Conservation (phyloP, 2,888 invertebrate genomes). For the Catocala sponsa region DNA sequence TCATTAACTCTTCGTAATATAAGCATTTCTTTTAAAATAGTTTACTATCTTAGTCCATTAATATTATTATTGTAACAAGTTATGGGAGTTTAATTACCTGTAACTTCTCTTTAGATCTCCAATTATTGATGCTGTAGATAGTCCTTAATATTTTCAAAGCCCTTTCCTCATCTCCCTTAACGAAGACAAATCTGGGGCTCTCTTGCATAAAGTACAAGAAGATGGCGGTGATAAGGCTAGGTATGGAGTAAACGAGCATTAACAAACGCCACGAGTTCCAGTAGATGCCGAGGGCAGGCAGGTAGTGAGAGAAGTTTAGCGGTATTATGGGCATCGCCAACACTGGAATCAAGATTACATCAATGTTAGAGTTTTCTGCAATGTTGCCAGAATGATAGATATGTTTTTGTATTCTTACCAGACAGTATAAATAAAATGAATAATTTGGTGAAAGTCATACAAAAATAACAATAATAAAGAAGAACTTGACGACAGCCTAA, state of each 20-base stretch:
- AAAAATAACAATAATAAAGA: too few species aligned
- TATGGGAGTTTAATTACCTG: conserved; percentile 48
- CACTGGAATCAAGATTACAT: conserved; percentile 68
- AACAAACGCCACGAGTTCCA: conserved; percentile 93
- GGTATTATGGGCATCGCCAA: conserved; percentile 91
- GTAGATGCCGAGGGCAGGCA: conserved; percentile 78
- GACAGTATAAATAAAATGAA: too few species aligned
- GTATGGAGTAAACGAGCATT: conserved; percentile 88
- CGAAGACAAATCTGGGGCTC: conserved; percentile 92
- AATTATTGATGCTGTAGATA: conserved; percentile 68
- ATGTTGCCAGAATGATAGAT: too few species aligned
- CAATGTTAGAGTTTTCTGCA: too few species aligned
- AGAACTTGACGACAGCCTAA: too few species aligned
- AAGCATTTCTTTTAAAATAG: too few species aligned
- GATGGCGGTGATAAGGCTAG: conserved; percentile 88
- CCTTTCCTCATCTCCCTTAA: conserved; percentile 85
- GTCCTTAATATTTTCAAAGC: conserved; percentile 80
- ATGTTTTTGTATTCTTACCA: too few species aligned
- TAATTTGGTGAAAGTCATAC: too few species aligned
- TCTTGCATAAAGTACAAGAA: conserved; percentile 89
- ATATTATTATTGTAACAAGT: too few species aligned
- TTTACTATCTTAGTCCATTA: too few species aligned
- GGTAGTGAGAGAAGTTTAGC: conserved; percentile 69
- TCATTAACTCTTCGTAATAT: too few species aligned
- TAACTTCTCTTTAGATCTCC: conserved; percentile 52